A percentile compares a stretch with the other conserved stretches of the same genome.
Conservation (phyloP, 92 coral and sea anemone genomes). For the Umimayanthus kanabou region DNA sequence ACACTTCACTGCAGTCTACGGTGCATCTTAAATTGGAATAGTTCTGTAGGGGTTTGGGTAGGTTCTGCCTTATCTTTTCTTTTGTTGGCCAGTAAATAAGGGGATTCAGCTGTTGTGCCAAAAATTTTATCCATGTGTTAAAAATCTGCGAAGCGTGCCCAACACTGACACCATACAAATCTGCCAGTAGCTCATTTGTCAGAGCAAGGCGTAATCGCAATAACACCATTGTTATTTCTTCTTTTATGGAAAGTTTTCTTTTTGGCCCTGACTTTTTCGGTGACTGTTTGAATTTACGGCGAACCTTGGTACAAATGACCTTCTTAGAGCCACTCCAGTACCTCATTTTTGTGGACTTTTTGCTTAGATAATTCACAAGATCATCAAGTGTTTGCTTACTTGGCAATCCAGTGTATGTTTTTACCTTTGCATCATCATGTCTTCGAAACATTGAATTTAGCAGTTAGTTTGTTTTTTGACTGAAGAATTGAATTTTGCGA, state of each 20-base stretch:
- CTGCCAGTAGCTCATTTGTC: slow-evolving; percentile 55
- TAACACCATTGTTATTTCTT: slow-evolving; percentile 50
- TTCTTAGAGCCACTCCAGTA: too few relatives aligned
- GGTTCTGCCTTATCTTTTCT: slow-evolving; percentile 50
- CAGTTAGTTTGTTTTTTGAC: too few relatives aligned
- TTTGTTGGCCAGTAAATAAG: slow-evolving; percentile 57
- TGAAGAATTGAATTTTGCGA: too few relatives aligned
- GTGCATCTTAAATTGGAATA: slow-evolving; percentile 57
- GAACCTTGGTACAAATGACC: too few relatives aligned
- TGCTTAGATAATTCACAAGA: too few relatives aligned
- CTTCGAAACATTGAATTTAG: too few relatives aligned
- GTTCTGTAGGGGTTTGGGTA: slow-evolving; percentile 44
- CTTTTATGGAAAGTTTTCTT: slow-evolving; percentile 51
- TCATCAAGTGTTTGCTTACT: too few relatives aligned
- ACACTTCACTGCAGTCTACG: slow-evolving; percentile 68
- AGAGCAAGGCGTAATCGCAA: slow-evolving; percentile 46
- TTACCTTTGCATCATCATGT: too few relatives aligned
- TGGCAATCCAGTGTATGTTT: too few relatives aligned
- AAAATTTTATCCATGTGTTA: slow-evolving; percentile 67
- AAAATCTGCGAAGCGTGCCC: slow-evolving; percentile 52
- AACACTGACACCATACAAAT: slow-evolving; percentile 52
- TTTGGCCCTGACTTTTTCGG: too few relatives aligned
- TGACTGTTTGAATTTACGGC: too few relatives aligned
- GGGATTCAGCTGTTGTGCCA: slow-evolving; percentile 56
- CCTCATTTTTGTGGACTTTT: too few relatives aligned